phyloP scores from a whole-genome alignment of 2,113 vertebrate genomes.

The Dolichallabes microphthalmus region DNA sequence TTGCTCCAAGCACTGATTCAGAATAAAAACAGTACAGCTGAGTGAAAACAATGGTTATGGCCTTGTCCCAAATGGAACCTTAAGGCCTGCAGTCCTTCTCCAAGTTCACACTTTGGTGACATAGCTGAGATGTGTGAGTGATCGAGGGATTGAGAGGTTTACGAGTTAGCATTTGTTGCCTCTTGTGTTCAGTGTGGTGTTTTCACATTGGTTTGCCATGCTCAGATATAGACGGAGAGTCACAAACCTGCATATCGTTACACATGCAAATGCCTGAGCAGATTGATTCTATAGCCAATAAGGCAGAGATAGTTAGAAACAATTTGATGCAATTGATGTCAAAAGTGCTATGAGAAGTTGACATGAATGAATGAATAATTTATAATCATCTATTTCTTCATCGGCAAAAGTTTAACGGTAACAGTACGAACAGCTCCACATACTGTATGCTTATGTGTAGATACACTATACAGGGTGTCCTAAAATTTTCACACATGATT shows the following conservation, averaged over 20 bases:
- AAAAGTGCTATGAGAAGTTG: not conserved
- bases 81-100: not conserved
- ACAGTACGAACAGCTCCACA: not conserved
- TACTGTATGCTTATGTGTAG: not conserved
- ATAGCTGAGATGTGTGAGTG: not conserved
- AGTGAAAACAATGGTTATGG: slow-evolving; percentile 9
- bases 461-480: not conserved
- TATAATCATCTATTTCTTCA: not conserved
- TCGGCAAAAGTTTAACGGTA: not conserved
- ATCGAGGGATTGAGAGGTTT: slow-evolving; percentile 7
- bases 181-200: slow-evolving; percentile 1
- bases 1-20: not conserved
- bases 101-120: slow-evolving; percentile 11
- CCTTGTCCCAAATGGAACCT: not conserved
- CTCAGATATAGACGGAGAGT: not conserved
- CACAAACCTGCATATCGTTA: not conserved
- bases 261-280: not conserved
- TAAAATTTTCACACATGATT: no score
- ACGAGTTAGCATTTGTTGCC: slow-evolving; percentile 11
- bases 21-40: not conserved
- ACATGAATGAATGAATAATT: not conserved
- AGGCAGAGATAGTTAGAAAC: not conserved
- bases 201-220: not conserved
- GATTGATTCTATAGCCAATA: not conserved
- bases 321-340: not conserved